Evolutionary conservation across 2,113 vertebrate species (phyloP).

Genomic region (Hipposideros armiger): DNA sequence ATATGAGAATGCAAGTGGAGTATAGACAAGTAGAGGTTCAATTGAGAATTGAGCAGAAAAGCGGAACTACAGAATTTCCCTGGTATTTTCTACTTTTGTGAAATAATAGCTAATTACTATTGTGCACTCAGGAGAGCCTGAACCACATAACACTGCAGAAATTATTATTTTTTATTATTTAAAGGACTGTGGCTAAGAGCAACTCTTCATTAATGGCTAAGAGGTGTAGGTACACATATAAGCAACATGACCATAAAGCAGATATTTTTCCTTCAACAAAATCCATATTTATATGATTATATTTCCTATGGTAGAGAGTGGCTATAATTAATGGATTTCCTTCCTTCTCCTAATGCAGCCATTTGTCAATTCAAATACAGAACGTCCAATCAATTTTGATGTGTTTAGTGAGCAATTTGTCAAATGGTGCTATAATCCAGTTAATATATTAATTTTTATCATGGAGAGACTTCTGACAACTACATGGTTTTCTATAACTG

Average conservation of each 20-base stretch:
- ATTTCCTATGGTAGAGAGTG: slow-evolving; percentile 89
- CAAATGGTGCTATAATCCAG: slow-evolving; percentile 88
- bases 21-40: not conserved
- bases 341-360: slow-evolving; percentile 90
- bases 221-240: slow-evolving; percentile 84
- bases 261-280: slow-evolving; percentile 89
- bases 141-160: slow-evolving; percentile 76
- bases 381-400: slow-evolving; percentile 91
- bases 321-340: slow-evolving; percentile 92
- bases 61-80: not conserved
- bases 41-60: not conserved
- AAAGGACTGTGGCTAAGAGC: slow-evolving; percentile 78
- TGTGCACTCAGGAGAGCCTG: slow-evolving; percentile 27
- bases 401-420: slow-evolving; percentile 93
- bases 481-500: slow-evolving; percentile 72
- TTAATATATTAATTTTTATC: slow-evolving; percentile 92
- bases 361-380: slow-evolving; percentile 92
- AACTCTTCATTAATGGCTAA: slow-evolving; percentile 79
- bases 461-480: slow-evolving; percentile 84
- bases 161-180: slow-evolving; percentile 74
- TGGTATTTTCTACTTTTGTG: not conserved
- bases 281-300: slow-evolving; percentile 92
- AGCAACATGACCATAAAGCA: slow-evolving; percentile 83
- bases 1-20: not conserved
- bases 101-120: slow-evolving; percentile 11